phyloP scores from a whole-genome alignment of 2,888 invertebrate genomes.

The Phoenoteleia sp. region DNA sequence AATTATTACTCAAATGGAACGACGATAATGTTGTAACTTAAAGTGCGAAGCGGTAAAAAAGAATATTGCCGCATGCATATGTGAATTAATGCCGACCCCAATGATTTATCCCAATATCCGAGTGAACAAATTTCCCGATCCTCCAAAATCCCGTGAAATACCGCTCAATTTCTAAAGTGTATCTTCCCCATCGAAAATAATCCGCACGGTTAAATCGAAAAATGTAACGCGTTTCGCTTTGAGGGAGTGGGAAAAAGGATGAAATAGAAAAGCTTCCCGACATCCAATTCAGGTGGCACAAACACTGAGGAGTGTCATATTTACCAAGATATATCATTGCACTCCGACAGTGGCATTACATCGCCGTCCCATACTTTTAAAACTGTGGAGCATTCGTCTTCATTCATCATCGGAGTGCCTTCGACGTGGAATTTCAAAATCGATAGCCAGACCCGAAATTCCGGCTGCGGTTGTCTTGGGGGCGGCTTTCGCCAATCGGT shows the following conservation, averaged over 20 bases:
- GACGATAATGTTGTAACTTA: conserved; percentile 1
- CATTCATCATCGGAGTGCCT: conserved; percentile 89
- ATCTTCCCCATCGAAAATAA: not conserved
- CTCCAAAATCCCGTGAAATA: conserved; percentile 8
- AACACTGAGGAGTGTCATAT: conserved; percentile 78
- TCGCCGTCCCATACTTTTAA: conserved; percentile 95
- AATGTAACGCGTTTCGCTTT: not conserved
- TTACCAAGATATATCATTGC: conserved; percentile 94
- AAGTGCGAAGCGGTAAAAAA: not conserved
- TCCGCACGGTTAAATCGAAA: not conserved
- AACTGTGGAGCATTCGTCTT: conserved; percentile 94
- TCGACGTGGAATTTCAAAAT: conserved; percentile 95
- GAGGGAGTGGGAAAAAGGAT: not conserved
- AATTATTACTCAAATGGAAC: conserved; percentile 7
- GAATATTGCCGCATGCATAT: not conserved
- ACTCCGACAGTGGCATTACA: conserved; percentile 90
- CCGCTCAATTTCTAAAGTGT: conserved; percentile 14
- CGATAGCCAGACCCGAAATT: conserved; percentile 95
- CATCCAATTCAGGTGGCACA: conserved; percentile 3
- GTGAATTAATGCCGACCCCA: not conserved
- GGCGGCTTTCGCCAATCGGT: conserved; percentile 87
- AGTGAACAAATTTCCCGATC: not conserved
- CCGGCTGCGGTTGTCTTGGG: conserved; percentile 88
- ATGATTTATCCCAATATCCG: not conserved
- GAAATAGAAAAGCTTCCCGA: not conserved